phyloP scores from a whole-genome alignment of 2,113 vertebrate genomes.

The Crotophaga sulcirostris region DNA sequence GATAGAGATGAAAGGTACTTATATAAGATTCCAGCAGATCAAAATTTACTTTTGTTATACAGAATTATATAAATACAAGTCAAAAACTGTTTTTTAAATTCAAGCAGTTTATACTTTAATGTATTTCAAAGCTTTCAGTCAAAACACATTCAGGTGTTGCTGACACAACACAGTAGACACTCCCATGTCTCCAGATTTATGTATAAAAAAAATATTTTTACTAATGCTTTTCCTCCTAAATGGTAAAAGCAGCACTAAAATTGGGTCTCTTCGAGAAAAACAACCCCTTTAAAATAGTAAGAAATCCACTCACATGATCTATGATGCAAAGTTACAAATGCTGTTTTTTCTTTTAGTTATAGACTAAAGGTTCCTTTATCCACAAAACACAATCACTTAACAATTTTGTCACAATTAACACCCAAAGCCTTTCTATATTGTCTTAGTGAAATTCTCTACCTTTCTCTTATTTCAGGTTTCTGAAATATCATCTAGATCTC shows the following conservation, averaged over 20 bases:
- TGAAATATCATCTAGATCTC: background rate
- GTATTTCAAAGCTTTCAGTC: background rate
- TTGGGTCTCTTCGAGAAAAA: background rate
- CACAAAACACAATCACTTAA: fast-evolving
- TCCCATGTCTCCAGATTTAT: background rate
- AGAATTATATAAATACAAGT: background rate
- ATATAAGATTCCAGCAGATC: background rate
- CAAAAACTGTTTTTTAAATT: background rate
- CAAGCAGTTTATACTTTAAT: background rate
- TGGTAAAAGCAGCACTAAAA: background rate
- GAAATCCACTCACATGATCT: background rate
- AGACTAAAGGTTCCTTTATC: background rate
- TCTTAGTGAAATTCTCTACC: background rate
- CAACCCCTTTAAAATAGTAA: background rate
- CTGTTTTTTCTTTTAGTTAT: background rate
- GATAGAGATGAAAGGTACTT: background rate
- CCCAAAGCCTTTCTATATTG: background rate
- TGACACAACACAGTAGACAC: background rate
- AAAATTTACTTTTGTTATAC: background rate
- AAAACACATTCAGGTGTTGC: background rate
- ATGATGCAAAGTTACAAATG: background rate
- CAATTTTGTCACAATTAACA: background rate
- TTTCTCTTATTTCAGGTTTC: background rate
- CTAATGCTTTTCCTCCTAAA: background rate
- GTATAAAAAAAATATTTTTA: background rate